Base-by-base conservation (phyloP, 2,888 invertebrate species). In the Congeria kusceri region DNA sequence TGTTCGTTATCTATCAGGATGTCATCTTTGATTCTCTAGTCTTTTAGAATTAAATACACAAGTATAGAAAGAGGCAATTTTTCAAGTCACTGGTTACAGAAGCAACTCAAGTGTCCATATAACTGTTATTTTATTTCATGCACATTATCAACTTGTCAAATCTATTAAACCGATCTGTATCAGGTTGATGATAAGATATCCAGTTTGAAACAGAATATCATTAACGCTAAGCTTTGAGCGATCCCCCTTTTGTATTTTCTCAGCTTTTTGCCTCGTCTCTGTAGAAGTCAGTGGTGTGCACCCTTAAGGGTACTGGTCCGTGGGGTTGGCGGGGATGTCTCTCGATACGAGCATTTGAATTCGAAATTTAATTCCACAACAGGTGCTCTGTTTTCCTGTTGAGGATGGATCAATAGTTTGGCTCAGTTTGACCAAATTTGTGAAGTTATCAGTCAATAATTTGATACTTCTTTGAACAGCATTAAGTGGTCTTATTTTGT, bases 71-170 rank as follows among this genome's bases (percentile, higher is more conserved):
- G 39, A 39, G 39, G 39, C 39, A 15, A 39, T 39, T 39, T 39
- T 39, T 39, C 39, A 15, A 39, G 15, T 39, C 39, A 39, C 39
- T 39, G 39, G 39, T 39, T 39, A 39, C 39, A 39, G 39, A 39
- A 39, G 39, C 39, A 39, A 39, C 39, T 39, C 53, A 53, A 20
- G 25, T 23, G 53, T 25, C 53, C 53, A 53, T 53, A 53, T 53
- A 53, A 53, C 20, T 13, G 53, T 25, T 53, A 39, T 53, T 23
- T 23, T 53, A 53, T 53, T 23, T 53, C 4, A 23, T 53, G 20
- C 25, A 25, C 53, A 20, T 53, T 53, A 53, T 53, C 53, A 53
- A 25, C 53, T 53, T 18, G 25, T 53, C 53, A 53, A 53, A 53
- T 53, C 53, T 23, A 53, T 53, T 25, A 53, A 15, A 23, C 13